phyloP scores from a whole-genome alignment of 2,797 vertebrate species.

The Champsocephalus gunnari region DNA sequence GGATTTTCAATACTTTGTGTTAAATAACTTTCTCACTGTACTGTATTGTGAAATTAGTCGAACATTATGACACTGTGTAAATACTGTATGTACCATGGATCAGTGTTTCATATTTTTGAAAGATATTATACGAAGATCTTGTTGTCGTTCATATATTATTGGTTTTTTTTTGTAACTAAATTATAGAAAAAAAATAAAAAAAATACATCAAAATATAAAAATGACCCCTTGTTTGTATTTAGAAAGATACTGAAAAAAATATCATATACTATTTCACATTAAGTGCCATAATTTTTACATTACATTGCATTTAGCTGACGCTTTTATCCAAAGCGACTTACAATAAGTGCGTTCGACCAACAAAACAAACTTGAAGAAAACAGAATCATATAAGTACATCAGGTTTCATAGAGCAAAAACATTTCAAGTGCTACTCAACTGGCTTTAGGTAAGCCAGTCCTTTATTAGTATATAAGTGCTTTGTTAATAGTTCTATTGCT shows the following conservation, averaged over 20 bases:
- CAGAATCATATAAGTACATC: too few relatives aligned
- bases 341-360: too few relatives aligned
- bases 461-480: too few relatives aligned
- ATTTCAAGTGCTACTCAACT: too few relatives aligned
- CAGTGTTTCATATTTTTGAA: slow-evolving; percentile 32
- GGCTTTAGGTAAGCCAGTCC: too few relatives aligned
- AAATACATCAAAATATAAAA: neutral
- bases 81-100: slow-evolving; percentile 1
- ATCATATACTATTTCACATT: neutral
- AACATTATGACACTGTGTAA: slow-evolving; percentile 3
- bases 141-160: slow-evolving; percentile 13
- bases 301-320: too few relatives aligned
- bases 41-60: slow-evolving; percentile 24
- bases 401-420: too few relatives aligned
- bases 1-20: slow-evolving; percentile 15
- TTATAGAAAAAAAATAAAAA: slow-evolving; percentile 24
- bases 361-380: too few relatives aligned
- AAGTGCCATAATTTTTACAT: too few relatives aligned
- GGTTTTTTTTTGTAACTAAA: neutral
- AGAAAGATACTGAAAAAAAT: neutral
- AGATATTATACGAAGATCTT: neutral
- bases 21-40: slow-evolving; percentile 11
- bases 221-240: neutral
- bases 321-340: too few relatives aligned
- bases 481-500: too few relatives aligned